Evolutionary conservation across 2,888 invertebrate genomes (phyloP).

Genomic region (Leucozona laternaria): DNA sequence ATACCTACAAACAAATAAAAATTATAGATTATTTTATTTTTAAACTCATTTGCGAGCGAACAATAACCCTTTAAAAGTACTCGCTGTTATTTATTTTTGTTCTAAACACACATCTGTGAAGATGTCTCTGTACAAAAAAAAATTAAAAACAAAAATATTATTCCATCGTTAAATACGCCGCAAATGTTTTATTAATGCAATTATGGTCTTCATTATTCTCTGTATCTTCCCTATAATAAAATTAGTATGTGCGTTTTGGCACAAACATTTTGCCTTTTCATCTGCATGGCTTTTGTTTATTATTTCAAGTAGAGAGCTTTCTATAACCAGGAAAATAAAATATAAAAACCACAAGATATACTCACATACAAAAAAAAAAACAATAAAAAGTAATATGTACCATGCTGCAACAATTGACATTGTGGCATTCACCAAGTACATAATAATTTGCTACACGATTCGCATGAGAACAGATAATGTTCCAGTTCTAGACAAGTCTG

Average conservation of each 20-base stretch:
- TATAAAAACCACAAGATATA: not conserved
- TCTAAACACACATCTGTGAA: conserved; percentile 17
- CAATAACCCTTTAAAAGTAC: conserved; percentile 12
- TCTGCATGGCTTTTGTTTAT: not conserved
- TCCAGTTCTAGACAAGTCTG: conserved; percentile 35
- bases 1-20: not conserved
- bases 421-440: conserved; percentile 24
- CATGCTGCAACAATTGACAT: conserved; percentile 23
- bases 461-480: conserved; percentile 38
- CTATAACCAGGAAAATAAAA: not conserved
- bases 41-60: conserved; percentile 5
- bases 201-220: not conserved
- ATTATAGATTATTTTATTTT: conserved; percentile 1
- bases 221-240: not conserved
- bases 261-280: not conserved
- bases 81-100: conserved; percentile 6
- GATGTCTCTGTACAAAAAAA: conserved; percentile 1
- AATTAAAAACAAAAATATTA: not conserved
- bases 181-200: conserved; percentile 13
- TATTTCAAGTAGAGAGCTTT: not conserved
- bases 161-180: not conserved
- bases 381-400: not conserved
- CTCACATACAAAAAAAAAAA: not conserved
- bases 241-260: not conserved
- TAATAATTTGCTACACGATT: conserved; percentile 28